Evolutionary conservation across 2,113 vertebrate genomes (phyloP).

Genomic region (Bos taurus): ARS-UCD2.0 NC_037336.1:100643001-100643500

Average conservation of each 20-base stretch:
- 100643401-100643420: neutral
- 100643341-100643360: neutral
- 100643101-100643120: neutral
- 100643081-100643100: rapidly evolving
- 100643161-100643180: neutral
- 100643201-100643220: neutral
- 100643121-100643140: rapidly evolving
- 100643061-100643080: rapidly evolving
- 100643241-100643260: neutral
- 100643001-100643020: rapidly evolving
- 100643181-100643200: neutral
- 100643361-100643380: neutral
- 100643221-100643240: neutral
- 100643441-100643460: neutral
- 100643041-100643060: rapidly evolving
- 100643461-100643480: too few relatives aligned
- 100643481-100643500: neutral
- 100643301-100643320: rapidly evolving
- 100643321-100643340: rapidly evolving
- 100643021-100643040: rapidly evolving
- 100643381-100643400: neutral
- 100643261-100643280: neutral
- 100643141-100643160: neutral
- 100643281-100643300: rapidly evolving
- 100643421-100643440: neutral